Percentiles rank a stretch among this genome's conserved stretches.
Conservation (phyloP, 1,140 invertebrate genomes). For the Scylla paramamosain region DNA sequence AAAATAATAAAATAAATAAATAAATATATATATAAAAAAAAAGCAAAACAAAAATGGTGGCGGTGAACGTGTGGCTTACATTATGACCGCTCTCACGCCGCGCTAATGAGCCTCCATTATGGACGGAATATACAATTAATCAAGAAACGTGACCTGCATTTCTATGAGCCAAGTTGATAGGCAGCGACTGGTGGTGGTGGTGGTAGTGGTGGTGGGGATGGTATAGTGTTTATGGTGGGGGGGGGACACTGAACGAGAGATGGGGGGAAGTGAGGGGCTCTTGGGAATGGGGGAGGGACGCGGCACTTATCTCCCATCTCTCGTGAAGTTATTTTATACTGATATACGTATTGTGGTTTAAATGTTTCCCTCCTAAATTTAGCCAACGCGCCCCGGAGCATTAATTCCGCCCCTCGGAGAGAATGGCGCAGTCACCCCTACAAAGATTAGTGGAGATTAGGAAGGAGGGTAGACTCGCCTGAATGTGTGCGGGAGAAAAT, state of each 20-base stretch:
- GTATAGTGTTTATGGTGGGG: background rate
- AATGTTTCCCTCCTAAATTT: background rate
- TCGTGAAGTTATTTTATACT: background rate
- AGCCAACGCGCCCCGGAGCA: background rate
- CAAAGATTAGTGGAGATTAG: background rate
- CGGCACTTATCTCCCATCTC: background rate
- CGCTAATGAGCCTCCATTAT: conserved; percentile 13
- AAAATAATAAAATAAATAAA: background rate
- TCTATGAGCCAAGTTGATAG: background rate
- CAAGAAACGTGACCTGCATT: conserved; percentile 12
- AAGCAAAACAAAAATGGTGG: background rate
- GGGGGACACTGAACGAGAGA: background rate
- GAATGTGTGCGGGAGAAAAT: too few species aligned
- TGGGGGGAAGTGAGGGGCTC: background rate
- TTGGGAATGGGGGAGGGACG: background rate
- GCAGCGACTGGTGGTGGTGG: background rate
- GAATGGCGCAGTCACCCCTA: background rate
- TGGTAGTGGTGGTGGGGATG: background rate
- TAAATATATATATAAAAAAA: background rate
- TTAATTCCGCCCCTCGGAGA: background rate
- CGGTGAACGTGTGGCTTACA: background rate
- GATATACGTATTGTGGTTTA: background rate
- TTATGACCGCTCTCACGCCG: background rate
- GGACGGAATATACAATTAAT: conserved; percentile 6
- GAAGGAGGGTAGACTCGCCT: too few species aligned